These are phyloP conservation scores for Limnephilus auricula DNA, from an alignment of 2,888 invertebrate genomes.

Conservation along the genomic window DNA sequence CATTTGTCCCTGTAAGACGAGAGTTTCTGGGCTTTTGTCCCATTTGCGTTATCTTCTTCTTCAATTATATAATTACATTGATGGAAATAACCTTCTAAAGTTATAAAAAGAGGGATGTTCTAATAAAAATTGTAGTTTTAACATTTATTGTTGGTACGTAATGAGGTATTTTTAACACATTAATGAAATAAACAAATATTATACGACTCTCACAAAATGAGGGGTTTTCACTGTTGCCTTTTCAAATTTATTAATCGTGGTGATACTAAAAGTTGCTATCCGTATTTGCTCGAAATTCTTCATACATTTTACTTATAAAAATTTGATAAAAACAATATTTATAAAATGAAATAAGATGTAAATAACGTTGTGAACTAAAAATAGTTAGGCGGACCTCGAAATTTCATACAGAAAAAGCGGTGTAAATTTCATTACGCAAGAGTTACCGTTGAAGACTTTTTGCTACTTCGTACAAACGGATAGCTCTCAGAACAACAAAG, in stretches of 20 bases:
- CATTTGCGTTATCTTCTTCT: too few species aligned
- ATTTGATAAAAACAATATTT: too few species aligned
- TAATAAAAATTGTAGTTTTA: too few species aligned
- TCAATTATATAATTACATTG: too few species aligned
- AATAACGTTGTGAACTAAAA: background rate
- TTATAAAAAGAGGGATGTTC: too few species aligned
- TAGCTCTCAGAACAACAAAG: background rate
- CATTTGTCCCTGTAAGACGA: too few species aligned
- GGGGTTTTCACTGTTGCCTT: too few species aligned
- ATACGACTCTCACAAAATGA: too few species aligned
- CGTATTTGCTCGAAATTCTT: background rate
- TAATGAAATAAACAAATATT: background rate
- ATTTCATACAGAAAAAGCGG: background rate
- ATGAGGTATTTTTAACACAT: background rate
- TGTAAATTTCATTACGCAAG: background rate
- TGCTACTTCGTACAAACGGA: background rate
- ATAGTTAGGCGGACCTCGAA: background rate
- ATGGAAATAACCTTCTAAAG: too few species aligned
- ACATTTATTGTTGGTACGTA: background rate
- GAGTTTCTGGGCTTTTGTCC: too few species aligned
- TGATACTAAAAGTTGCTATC: background rate
- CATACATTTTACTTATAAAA: background rate
- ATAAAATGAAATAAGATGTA: background rate
- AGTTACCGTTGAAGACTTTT: background rate
- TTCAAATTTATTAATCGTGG: too few species aligned